Evolutionary conservation across 1,140 invertebrate species (phyloP), one percentile per base, ranked within the genome.

Genomic region (Scaptomyza hsui): DNA sequence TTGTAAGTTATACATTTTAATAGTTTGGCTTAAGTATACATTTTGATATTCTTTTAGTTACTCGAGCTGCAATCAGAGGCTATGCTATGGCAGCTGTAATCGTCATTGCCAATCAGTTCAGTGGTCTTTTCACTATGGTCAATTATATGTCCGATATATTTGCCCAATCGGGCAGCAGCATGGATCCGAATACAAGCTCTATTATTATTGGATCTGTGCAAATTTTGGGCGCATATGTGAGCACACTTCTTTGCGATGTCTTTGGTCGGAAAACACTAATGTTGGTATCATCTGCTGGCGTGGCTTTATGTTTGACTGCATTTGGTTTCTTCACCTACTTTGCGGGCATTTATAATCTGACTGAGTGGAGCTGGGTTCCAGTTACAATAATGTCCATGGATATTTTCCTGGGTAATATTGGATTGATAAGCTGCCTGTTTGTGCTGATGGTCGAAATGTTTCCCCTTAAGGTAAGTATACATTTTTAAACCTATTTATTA

Each of bases 61-160:
- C 81, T 0, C 61, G 41, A 12, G 39, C 49, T 0, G 75, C 81
- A 0, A 9, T 77, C 0, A 72, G 15, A 5, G 75, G 78, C 3
- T 88, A 88, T 21, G 64, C 49, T 3, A 70, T 75, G 6, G 78
- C 88, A 0, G n/a, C 72, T 10, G 71, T 90, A 1, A 42, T 90
- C 0, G 16, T 85, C 0, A 55, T 80, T 52, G 73, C 78, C 3
- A 72, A 80, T 53, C 77, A 79, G 45, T 88, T 88, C 1, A 83
- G 74, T 3, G 88, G 75, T 0, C 64, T 80, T 3, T 89, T 82
- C 5, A 53, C 75, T 13, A 75, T 90, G 62, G 65, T 81, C 44
- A 90, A 72, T 26, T 90, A 90, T 21, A 81, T 89, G 70, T 78
- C 89, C n/a, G 92, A 91, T 0, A 97, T 96, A 76, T 97, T 96